Conservation (phyloP, 2,797 vertebrate genomes). For the Ciconia nigra region DNA sequence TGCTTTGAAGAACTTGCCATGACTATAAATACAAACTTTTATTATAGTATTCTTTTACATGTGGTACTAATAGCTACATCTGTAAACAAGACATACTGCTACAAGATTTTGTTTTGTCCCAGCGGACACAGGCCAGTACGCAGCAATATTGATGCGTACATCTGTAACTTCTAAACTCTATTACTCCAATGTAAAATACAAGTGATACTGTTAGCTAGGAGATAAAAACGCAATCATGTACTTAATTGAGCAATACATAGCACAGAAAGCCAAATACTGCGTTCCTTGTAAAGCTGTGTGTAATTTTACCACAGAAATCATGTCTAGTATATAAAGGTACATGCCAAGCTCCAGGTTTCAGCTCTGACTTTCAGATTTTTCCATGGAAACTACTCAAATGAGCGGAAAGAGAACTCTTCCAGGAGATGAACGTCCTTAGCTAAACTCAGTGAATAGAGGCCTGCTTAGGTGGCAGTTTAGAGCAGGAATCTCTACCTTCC, state of each 20-base stretch:
- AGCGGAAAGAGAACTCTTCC: background rate
- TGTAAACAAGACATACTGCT: background rate
- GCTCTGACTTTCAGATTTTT: background rate
- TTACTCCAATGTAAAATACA: background rate
- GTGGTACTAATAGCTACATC: background rate
- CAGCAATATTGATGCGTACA: too few species aligned
- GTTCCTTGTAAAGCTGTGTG: background rate
- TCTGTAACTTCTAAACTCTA: background rate
- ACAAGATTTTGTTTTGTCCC: background rate
- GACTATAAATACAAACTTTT: background rate
- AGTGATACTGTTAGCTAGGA: background rate
- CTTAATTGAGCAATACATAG: background rate
- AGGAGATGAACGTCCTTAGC: background rate
- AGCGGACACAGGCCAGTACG: background rate
- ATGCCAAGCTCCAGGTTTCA: background rate
- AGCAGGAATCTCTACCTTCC: background rate
- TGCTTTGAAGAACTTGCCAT: background rate
- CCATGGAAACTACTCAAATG: background rate
- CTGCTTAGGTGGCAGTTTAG: background rate
- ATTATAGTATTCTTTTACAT: background rate
- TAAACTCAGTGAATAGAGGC: background rate
- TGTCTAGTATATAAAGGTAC: rapidly evolving
- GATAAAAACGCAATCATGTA: background rate
- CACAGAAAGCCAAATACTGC: background rate
- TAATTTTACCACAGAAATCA: background rate